These are phyloP conservation scores for Acanthosepion esculentum DNA, from an alignment of 2,888 invertebrate genomes.

Conservation along the genomic window DNA sequence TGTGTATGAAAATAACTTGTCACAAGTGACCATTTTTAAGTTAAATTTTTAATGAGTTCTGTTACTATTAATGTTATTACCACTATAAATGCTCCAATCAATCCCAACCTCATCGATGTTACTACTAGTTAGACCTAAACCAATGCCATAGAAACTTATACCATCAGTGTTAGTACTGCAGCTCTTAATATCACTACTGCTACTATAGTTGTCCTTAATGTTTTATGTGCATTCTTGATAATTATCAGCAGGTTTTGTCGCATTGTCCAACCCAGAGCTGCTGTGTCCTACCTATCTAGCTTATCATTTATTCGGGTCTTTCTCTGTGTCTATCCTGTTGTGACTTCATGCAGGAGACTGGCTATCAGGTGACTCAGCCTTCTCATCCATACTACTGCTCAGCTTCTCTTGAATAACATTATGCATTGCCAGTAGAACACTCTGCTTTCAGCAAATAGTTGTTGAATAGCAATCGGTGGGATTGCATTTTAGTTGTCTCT, in stretches of 20 bases:
- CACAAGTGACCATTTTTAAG: no score
- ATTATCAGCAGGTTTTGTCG: not conserved
- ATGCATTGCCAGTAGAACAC: not conserved
- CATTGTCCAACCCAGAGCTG: not conserved
- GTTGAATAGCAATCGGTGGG: not conserved
- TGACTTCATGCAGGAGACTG: not conserved
- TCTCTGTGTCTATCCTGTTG: not conserved
- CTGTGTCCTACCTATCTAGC: not conserved
- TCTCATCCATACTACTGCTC: not conserved
- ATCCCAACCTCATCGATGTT: not conserved
- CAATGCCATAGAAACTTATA: constrained; percentile 20
- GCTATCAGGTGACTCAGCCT: not conserved
- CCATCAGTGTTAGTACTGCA: not conserved
- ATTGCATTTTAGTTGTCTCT: no score
- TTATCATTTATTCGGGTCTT: not conserved
- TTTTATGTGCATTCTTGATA: constrained; percentile 15
- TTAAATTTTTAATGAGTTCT: not conserved
- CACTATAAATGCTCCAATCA: not conserved
- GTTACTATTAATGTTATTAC: not conserved
- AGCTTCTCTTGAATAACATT: constrained; percentile 33
- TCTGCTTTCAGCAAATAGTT: not conserved
- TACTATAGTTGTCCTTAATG: not conserved
- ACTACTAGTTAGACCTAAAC: not conserved
- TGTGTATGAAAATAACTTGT: no score
- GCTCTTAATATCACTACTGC: not conserved